Percentiles rank a stretch among this genome's conserved stretches.
These are phyloP conservation scores for Leptinotarsa undecemlineata DNA, from an alignment of 1,140 invertebrate genomes.

Conservation along the genomic window DNA sequence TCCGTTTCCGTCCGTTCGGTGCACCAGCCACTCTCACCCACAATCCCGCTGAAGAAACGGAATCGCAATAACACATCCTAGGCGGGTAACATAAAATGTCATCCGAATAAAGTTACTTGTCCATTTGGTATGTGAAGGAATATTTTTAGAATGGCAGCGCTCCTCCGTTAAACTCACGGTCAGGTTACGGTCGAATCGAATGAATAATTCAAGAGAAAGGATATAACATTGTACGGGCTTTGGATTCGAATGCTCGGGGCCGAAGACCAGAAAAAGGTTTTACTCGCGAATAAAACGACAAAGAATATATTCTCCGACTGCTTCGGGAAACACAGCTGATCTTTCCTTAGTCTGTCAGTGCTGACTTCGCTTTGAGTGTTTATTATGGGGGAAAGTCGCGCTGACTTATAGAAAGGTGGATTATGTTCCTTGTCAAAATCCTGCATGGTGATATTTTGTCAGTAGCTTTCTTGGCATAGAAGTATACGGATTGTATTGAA, in stretches of 20 bases:
- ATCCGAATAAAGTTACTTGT: conserved; percentile 38
- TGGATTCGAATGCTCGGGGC: conserved; percentile 7
- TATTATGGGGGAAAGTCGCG: not conserved
- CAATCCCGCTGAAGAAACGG: not conserved
- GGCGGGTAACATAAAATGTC: conserved; percentile 32
- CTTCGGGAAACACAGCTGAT: not conserved
- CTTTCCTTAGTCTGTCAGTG: not conserved
- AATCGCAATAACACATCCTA: conserved; percentile 14
- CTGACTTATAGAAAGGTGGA: too few relatives aligned
- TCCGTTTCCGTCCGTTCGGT: not conserved
- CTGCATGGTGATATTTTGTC: too few relatives aligned
- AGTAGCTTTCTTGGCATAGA: too few relatives aligned
- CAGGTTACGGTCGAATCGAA: conserved; percentile 37
- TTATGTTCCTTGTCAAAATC: too few relatives aligned
- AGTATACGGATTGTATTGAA: too few relatives aligned
- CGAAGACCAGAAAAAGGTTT: conserved; percentile 20
- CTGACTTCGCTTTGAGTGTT: not conserved
- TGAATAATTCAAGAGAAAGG: conserved; percentile 38
- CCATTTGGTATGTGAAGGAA: conserved; percentile 34
- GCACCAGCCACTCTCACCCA: not conserved
- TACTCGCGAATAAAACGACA: conserved; percentile 10
- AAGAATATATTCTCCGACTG: not conserved
- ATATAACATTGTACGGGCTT: not conserved
- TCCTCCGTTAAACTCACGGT: conserved; percentile 39
- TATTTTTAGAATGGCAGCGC: conserved; percentile 39